A percentile compares a stretch with the other conserved stretches of the same genome.
Conservation (phyloP, 2,888 invertebrate species). For the Aphrophora alni region DNA sequence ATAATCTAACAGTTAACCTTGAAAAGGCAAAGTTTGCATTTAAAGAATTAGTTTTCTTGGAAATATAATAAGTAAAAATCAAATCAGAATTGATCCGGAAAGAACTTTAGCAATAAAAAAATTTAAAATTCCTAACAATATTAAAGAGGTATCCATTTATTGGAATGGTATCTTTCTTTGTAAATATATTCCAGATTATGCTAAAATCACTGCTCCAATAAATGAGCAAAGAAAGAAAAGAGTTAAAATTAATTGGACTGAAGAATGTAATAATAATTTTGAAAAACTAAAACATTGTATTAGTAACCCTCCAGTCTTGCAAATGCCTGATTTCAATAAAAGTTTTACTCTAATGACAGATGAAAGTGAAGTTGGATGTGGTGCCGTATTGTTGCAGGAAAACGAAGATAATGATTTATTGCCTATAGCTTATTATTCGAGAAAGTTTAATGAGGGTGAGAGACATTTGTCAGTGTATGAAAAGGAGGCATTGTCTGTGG, state of each 20-base stretch:
- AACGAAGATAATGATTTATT: no score
- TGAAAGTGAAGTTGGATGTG: not conserved
- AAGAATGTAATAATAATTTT: slow-evolving; percentile 10
- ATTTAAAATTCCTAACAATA: not conserved
- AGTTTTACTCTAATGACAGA: not conserved
- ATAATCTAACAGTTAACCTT: slow-evolving; percentile 14
- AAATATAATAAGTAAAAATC: not conserved
- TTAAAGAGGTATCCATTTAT: slow-evolving; percentile 17
- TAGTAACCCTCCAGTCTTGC: slow-evolving; percentile 4
- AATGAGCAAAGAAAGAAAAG: slow-evolving; percentile 25
- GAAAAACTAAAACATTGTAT: not conserved
- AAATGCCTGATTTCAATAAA: slow-evolving; percentile 15
- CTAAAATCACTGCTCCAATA: slow-evolving; percentile 10
- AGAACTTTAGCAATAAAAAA: slow-evolving; percentile 12
- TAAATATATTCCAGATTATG: not conserved
- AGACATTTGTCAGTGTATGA: slow-evolving; percentile 12
- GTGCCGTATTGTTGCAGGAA: no score
- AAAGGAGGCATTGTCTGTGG: slow-evolving; percentile 14
- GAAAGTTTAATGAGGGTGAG: slow-evolving; percentile 1
- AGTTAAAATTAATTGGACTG: not conserved
- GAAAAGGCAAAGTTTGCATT: slow-evolving; percentile 14
- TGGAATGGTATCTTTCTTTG: slow-evolving; percentile 11
- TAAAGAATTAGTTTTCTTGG: slow-evolving; percentile 22
- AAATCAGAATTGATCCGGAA: slow-evolving; percentile 19
- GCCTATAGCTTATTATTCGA: not conserved